Evolutionary conservation across 2,888 invertebrate species (phyloP), one percentile per base, ranked within the genome.

Genomic region (Cancer borealis): DNA sequence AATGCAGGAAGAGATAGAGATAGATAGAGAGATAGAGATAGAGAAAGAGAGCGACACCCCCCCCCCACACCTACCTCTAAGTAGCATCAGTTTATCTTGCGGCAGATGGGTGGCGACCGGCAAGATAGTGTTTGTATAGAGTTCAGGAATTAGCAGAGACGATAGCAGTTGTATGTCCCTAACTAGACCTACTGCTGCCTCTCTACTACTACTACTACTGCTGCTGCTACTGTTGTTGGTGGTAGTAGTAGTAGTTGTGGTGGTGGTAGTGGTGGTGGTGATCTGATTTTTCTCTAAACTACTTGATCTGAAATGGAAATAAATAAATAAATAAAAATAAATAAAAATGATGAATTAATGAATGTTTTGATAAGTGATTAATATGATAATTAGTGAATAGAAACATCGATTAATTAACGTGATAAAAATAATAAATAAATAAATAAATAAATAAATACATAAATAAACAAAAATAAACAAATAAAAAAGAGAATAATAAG

Each of bases 171-270:
- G 45, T 5, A 94, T 30, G 66, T 94, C 94, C 47, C 88, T 90
- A 45, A 94, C 92, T 21, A 94, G 39, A n/a, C 90, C 87, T 30
- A 92, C 94, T 21, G 90, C 94, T 84, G 89, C 88, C 87, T 94
- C 91, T 54, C 92, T 92, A 21, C 47, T 84, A 30, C 73, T 45
- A 46, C 89, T 66, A n/a, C 47, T 91, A 21, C 39, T 49, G 21
- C 47, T 89, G n/a, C 88, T 89, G n/a, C 46, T 45, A 10, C 1
- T 30, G 17, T 2, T 47, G 6, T 45, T 21, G 5, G 17, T 45
- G 1, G 12, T 45, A 66, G 3, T 73, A 26, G n/a, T 73, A 8
- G 39, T 39, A 0, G 26, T 79, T 5, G 10, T 79, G 26, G 26
- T 26, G 5, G 26, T 30, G 3, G 73, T 10, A 3, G 73, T 79